phyloP scores from a whole-genome alignment of 1,140 invertebrate genomes.

The Mycetomoellerius zeteki region DNA sequence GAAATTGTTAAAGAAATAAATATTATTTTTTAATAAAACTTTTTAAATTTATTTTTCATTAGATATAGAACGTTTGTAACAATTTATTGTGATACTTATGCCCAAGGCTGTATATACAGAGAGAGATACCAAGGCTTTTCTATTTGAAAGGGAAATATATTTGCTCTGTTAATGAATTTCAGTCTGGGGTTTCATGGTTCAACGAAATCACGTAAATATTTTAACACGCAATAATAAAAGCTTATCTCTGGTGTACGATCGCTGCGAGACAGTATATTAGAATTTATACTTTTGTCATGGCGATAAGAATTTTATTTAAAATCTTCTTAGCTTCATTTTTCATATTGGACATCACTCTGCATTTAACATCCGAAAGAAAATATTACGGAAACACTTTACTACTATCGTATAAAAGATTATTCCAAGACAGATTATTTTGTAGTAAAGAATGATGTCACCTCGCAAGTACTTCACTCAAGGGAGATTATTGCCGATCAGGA shows the following conservation, averaged over 20 bases:
- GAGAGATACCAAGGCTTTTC: background rate
- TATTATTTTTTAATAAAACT: no score
- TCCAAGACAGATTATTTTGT: constrained; percentile 38
- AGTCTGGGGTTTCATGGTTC: background rate
- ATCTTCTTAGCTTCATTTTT: constrained; percentile 9
- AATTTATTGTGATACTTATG: no score
- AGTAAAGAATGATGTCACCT: constrained; percentile 21
- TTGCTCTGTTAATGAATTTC: background rate
- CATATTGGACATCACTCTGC: constrained; percentile 1
- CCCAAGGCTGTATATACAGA: no score
- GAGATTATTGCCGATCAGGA: constrained; percentile 40
- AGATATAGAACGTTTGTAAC: no score
- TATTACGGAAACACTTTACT: background rate
- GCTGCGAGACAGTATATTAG: background rate
- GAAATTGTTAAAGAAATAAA: no score
- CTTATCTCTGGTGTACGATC: background rate
- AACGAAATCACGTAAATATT: constrained; percentile 3
- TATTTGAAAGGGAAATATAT: constrained; percentile 1
- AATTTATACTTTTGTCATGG: background rate
- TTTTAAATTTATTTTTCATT: no score
- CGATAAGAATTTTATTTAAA: constrained; percentile 34
- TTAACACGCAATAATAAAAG: constrained; percentile 21
- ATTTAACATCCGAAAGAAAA: background rate
- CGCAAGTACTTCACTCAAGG: constrained; percentile 23
- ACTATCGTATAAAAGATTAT: constrained; percentile 23